phyloP scores from a whole-genome alignment of 2,797 vertebrate species.

The Enteromius viviparus region DNA sequence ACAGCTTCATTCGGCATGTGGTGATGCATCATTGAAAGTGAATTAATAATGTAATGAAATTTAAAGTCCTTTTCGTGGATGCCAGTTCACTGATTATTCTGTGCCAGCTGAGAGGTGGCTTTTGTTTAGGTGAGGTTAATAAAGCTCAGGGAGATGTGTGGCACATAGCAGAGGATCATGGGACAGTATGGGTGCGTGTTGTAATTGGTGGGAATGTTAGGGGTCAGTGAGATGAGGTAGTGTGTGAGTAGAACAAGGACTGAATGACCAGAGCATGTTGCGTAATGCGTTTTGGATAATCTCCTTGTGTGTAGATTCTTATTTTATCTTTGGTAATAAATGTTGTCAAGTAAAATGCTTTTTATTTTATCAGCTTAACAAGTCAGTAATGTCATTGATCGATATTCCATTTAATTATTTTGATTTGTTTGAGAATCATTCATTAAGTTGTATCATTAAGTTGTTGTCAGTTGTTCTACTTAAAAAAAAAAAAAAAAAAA shows the following conservation, averaged over 20 bases:
- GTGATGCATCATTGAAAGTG: not conserved
- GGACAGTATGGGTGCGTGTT: not conserved
- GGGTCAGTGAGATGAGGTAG: conserved; percentile 17
- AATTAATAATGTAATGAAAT: not conserved
- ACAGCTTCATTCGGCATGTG: not conserved
- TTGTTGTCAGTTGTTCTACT: not conserved
- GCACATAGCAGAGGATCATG: not conserved
- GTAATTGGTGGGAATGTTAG: conserved; percentile 1
- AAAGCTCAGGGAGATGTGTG: not conserved
- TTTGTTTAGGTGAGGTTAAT: conserved; percentile 8
- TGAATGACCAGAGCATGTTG: conserved; percentile 9
- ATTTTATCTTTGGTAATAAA: not conserved
- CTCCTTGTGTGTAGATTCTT: conserved; percentile 27
- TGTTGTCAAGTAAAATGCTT: not conserved
- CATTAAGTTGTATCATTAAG: too few species aligned
- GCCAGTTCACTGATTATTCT: not conserved
- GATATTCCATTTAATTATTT: too few species aligned
- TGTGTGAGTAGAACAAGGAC: not conserved
- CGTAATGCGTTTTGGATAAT: conserved; percentile 21
- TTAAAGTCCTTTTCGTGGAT: not conserved
- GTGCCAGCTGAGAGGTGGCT: not conserved
- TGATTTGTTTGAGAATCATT: not conserved
- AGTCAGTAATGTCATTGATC: not conserved
- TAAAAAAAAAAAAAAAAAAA: not conserved
- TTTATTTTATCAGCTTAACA: not conserved